These are phyloP conservation scores for Melanotaenia trifasciata DNA, from an alignment of 2,797 vertebrate genomes.

Conservation along the genomic window DNA sequence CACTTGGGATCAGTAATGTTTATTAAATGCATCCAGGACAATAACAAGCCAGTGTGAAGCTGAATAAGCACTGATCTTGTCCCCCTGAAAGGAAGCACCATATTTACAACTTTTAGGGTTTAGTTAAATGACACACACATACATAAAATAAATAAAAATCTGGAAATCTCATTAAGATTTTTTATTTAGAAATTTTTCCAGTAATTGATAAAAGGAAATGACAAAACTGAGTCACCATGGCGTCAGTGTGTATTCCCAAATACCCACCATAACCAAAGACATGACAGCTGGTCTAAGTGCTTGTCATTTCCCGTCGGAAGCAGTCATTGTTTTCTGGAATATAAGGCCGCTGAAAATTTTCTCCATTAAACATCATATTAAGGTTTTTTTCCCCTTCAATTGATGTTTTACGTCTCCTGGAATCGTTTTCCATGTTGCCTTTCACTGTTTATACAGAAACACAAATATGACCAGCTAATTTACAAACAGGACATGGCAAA, in stretches of 20 bases:
- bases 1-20: background rate
- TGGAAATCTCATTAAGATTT: slow-evolving; percentile 50
- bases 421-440: slow-evolving; percentile 45
- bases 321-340: slow-evolving; percentile 54
- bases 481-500: slow-evolving; percentile 65
- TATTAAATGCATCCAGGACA: background rate
- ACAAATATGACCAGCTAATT: slow-evolving; percentile 66
- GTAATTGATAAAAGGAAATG: slow-evolving; percentile 71
- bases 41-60: background rate
- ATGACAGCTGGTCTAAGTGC: slow-evolving; percentile 45
- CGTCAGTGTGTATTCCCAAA: slow-evolving; percentile 67
- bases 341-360: slow-evolving; percentile 73
- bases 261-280: slow-evolving; percentile 54
- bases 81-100: too few relatives aligned
- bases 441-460: slow-evolving; percentile 65
- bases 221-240: slow-evolving; percentile 77
- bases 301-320: slow-evolving; percentile 60
- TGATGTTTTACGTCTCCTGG: slow-evolving; percentile 50
- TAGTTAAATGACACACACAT: background rate
- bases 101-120: background rate
- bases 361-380: slow-evolving; percentile 43
- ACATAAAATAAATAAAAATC: slow-evolving; percentile 26
- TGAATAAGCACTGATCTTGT: background rate
- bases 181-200: slow-evolving; percentile 83
- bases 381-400: slow-evolving; percentile 39